Evolutionary conservation across 2,888 invertebrate genomes (phyloP).

Genomic region (Catonia carolina): DNA sequence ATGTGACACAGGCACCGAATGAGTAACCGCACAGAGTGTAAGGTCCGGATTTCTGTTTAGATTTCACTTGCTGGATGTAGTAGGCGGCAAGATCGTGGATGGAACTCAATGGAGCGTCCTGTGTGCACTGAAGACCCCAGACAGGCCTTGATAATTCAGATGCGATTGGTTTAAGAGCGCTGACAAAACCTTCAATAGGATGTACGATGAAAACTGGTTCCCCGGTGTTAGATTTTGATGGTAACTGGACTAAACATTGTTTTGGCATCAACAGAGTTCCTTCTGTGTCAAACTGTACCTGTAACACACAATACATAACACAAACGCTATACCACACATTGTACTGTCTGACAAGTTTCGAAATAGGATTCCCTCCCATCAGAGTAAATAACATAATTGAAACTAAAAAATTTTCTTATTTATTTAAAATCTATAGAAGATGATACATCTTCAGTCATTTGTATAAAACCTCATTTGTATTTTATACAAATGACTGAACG

Average conservation of each 20-base stretch:
- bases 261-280: slow-evolving; percentile 63
- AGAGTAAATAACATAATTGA: no score
- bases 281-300: slow-evolving; percentile 32
- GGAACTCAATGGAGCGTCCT: slow-evolving; percentile 63
- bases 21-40: slow-evolving; percentile 92
- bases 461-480: no score
- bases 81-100: slow-evolving; percentile 64
- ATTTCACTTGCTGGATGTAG: slow-evolving; percentile 67
- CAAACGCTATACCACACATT: no score
- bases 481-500: no score
- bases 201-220: slow-evolving; percentile 54
- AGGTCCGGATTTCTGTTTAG: slow-evolving; percentile 71
- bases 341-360: no score
- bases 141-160: slow-evolving; percentile 65
- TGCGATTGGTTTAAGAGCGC: slow-evolving; percentile 64
- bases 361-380: no score
- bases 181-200: slow-evolving; percentile 83
- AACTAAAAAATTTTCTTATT: no score
- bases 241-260: slow-evolving; percentile 60
- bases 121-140: slow-evolving; percentile 85
- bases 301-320: not conserved
- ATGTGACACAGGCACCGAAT: slow-evolving; percentile 89
- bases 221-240: slow-evolving; percentile 47
- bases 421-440: no score
- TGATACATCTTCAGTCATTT: no score